Evolutionary conservation across 1,140 invertebrate species (phyloP).

Genomic region (Phocides pigmalion): DNA sequence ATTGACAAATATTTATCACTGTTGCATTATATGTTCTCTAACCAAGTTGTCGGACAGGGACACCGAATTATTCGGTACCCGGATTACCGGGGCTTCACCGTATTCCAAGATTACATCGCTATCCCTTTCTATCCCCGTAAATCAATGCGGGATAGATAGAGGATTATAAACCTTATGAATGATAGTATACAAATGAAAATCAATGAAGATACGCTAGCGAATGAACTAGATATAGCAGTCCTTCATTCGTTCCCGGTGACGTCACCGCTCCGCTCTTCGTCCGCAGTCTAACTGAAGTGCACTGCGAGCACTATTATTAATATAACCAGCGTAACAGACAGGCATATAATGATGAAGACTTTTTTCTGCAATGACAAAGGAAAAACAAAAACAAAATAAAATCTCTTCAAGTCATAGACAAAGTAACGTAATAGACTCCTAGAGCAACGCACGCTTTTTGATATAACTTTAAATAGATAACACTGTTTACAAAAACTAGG

Average conservation of each 20-base stretch:
- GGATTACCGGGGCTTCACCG: no score
- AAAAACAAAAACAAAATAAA: constrained; percentile 75
- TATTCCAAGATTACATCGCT: not conserved
- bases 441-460: no score
- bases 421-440: no score
- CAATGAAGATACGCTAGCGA: constrained; percentile 35
- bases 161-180: constrained; percentile 1
- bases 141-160: not conserved
- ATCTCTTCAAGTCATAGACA: not conserved
- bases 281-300: constrained; percentile 50
- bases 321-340: constrained; percentile 89
- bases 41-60: no score
- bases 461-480: no score
- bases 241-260: constrained; percentile 37
- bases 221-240: constrained; percentile 31
- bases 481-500: no score
- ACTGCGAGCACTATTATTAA: constrained; percentile 88
- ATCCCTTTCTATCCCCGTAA: not conserved
- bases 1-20: no score
- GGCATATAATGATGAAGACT: constrained; percentile 93
- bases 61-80: no score
- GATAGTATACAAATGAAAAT: constrained; percentile 49
- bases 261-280: constrained; percentile 45
- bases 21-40: no score
- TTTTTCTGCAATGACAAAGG: constrained; percentile 93